These are phyloP conservation scores for Allygus modestus DNA, from an alignment of 2,888 invertebrate genomes.

Conservation along the genomic window DNA sequence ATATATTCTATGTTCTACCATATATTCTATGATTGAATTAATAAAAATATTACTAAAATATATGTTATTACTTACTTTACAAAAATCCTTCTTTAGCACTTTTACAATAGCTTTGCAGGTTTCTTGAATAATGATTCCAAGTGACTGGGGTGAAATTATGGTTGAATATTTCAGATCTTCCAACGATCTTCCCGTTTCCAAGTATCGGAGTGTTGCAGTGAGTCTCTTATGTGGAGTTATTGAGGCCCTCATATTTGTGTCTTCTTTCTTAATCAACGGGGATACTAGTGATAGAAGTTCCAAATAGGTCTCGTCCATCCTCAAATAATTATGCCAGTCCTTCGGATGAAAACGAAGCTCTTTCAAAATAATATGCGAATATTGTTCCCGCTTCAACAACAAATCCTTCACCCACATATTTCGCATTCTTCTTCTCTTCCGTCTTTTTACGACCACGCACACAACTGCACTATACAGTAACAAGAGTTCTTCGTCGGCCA, in stretches of 20 bases:
- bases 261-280: constrained; percentile 63
- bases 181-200: constrained; percentile 60
- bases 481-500: constrained; percentile 12
- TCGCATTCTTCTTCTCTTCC: constrained; percentile 25
- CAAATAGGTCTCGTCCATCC: constrained; percentile 60
- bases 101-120: constrained; percentile 47
- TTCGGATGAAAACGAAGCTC: constrained; percentile 51
- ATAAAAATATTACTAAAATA: constrained; percentile 4
- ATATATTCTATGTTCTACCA: neutral
- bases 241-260: constrained; percentile 64
- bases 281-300: constrained; percentile 57
- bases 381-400: constrained; percentile 10
- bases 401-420: constrained; percentile 53
- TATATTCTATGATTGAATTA: neutral
- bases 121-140: constrained; percentile 48
- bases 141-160: constrained; percentile 61
- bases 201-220: constrained; percentile 63
- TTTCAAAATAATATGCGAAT: constrained; percentile 28
- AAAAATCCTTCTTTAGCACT: constrained; percentile 49
- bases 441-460: neutral
- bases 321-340: constrained; percentile 53
- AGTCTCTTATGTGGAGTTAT: constrained; percentile 64
- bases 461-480: constrained; percentile 17
- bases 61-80: constrained; percentile 45
- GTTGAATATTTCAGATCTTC: constrained; percentile 63